Conservation (phyloP, 2,797 vertebrate genomes). For the Crenichthys baileyi region DNA sequence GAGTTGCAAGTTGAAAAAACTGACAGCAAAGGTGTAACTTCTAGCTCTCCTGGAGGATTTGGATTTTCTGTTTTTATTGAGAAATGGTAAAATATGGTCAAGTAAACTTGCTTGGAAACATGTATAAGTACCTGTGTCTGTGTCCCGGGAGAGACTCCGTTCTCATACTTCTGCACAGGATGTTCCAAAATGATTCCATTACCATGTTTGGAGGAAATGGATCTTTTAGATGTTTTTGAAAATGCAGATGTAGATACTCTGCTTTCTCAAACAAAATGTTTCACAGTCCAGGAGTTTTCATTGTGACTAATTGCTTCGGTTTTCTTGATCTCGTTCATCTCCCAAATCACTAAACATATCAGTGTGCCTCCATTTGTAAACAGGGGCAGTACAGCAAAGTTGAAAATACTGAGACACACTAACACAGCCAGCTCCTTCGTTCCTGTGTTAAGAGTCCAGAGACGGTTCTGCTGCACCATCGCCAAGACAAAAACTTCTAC, state of each 20-base stretch:
- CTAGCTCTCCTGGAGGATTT: no score
- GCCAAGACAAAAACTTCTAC: conserved; percentile 48
- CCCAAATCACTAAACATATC: conserved; percentile 4
- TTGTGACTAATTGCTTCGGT: conserved; percentile 40
- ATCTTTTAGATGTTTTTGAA: conserved; percentile 8
- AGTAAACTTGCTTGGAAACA: no score
- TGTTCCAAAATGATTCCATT: neutral
- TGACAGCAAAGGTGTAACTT: no score
- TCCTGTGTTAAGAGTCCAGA: conserved; percentile 17
- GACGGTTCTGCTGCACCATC: conserved; percentile 17
- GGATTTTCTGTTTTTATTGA: no score
- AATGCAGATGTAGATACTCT: conserved; percentile 23
- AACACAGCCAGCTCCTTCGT: conserved; percentile 12
- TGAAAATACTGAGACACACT: neutral
- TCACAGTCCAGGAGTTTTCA: conserved; percentile 21
- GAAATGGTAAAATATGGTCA: no score
- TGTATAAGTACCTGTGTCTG: neutral
- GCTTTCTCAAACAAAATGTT: conserved; percentile 30
- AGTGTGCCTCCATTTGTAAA: conserved; percentile 24
- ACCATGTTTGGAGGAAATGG: neutral
- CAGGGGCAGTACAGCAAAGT: conserved; percentile 25
- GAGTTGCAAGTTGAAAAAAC: no score
- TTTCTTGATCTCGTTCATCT: conserved; percentile 35
- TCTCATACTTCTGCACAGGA: no score
- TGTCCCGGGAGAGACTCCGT: no score